Conservation (phyloP, 2,888 invertebrate species). For the Morpho achilles region DNA sequence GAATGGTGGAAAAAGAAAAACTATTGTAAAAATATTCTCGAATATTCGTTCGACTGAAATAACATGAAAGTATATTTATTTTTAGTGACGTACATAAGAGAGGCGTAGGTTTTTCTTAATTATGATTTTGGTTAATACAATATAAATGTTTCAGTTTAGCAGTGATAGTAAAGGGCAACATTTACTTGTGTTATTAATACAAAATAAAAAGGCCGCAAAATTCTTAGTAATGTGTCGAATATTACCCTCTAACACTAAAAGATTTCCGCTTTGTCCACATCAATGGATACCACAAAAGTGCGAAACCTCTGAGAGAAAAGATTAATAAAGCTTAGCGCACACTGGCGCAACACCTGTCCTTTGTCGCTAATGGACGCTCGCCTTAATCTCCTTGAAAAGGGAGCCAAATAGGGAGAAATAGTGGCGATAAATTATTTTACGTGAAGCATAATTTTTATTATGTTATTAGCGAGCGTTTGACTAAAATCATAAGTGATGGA, state of each 20-base stretch:
- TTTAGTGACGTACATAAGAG: too few species aligned
- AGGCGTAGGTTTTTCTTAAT: too few species aligned
- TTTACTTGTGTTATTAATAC: not conserved
- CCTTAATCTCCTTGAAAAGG: slow-evolving; percentile 33
- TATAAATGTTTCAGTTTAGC: too few species aligned
- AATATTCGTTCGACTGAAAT: too few species aligned
- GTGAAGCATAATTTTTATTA: not conserved
- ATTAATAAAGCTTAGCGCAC: slow-evolving; percentile 76
- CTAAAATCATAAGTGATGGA: too few species aligned
- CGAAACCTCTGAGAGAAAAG: slow-evolving; percentile 69
- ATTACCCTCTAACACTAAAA: slow-evolving; percentile 10
- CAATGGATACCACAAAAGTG: slow-evolving; percentile 67
- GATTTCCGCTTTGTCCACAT: slow-evolving; percentile 47
- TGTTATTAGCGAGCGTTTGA: not conserved
- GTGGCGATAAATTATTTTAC: slow-evolving; percentile 11
- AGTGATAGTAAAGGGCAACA: too few species aligned
- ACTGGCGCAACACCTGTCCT: slow-evolving; percentile 69
- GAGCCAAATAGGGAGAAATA: slow-evolving; percentile 29
- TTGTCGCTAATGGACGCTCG: slow-evolving; percentile 72
- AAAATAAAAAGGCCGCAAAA: not conserved
- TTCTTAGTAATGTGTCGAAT: not conserved
- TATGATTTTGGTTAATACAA: too few species aligned
- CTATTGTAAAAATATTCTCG: too few species aligned
- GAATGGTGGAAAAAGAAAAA: too few species aligned
- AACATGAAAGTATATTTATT: too few species aligned